phyloP scores from a whole-genome alignment of 2,888 invertebrate genomes.

The Hylaea fasciaria region DNA sequence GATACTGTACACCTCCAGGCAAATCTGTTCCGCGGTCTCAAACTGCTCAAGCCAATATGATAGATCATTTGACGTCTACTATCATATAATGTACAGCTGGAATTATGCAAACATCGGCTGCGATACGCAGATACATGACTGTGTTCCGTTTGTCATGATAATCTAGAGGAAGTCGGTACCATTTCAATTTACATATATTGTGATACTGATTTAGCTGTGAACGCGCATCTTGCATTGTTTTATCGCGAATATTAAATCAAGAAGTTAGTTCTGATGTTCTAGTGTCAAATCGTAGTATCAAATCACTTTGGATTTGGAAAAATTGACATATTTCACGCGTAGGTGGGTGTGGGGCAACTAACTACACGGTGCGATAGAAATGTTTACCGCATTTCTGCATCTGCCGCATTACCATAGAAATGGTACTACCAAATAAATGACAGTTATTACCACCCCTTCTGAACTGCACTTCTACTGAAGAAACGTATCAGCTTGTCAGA shows the following conservation, averaged over 20 bases:
- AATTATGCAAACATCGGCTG: slow-evolving; percentile 40
- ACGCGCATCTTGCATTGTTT: slow-evolving; percentile 53
- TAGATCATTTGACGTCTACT: background rate
- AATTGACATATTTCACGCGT: too few relatives aligned
- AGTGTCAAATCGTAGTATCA: background rate
- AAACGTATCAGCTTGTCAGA: too few relatives aligned
- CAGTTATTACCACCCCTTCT: too few relatives aligned
- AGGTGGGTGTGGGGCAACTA: too few relatives aligned
- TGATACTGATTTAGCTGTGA: slow-evolving; percentile 50
- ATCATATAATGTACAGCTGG: slow-evolving; percentile 32
- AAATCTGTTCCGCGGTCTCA: background rate
- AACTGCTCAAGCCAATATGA: background rate
- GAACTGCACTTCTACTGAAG: too few relatives aligned
- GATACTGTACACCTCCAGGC: too few relatives aligned
- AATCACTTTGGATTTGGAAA: too few relatives aligned
- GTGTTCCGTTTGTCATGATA: slow-evolving; percentile 70
- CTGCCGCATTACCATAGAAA: too few relatives aligned
- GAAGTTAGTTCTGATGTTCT: slow-evolving; percentile 2
- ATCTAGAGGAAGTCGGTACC: slow-evolving; percentile 66
- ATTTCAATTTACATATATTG: slow-evolving; percentile 63
- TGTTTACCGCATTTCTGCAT: too few relatives aligned
- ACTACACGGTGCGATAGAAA: too few relatives aligned
- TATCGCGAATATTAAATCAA: slow-evolving; percentile 37
- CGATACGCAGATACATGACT: slow-evolving; percentile 37
- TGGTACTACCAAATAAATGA: too few relatives aligned